These are phyloP conservation scores for Carabus problematicus DNA, from an alignment of 2,888 invertebrate species.

Conservation along the genomic window DNA sequence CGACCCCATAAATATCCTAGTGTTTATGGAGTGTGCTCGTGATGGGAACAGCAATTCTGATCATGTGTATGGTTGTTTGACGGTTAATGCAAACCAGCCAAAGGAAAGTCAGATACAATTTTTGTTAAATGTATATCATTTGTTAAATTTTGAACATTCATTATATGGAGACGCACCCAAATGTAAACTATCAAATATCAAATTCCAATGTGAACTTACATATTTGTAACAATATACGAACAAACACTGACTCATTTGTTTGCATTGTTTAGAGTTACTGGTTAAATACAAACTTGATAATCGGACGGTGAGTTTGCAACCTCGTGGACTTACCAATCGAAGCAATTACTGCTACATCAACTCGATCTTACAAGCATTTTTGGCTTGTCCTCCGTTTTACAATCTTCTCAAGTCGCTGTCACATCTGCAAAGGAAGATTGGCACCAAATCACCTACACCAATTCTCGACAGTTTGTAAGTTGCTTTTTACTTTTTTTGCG, in stretches of 20 bases:
- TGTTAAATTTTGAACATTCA: not conserved
- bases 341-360: conserved; percentile 98
- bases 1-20: conserved; percentile 2
- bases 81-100: not conserved
- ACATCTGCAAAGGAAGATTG: conserved; percentile 65
- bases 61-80: not conserved
- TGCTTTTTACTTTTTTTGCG: conserved; percentile 17
- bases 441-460: conserved; percentile 70
- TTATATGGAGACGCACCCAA: too few relatives aligned
- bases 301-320: conserved; percentile 79
- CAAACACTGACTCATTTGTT: not conserved
- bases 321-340: conserved; percentile 90
- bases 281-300: conserved; percentile 79
- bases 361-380: conserved; percentile 90
- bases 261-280: conserved; percentile 71
- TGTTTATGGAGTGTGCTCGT: not conserved
- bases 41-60: conserved; percentile 1
- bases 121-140: not conserved
- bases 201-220: too few relatives aligned
- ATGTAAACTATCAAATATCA: too few relatives aligned
- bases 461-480: conserved; percentile 93
- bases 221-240: not conserved
- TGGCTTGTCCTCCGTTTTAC: conserved; percentile 95
- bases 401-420: conserved; percentile 85
- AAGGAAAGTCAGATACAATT: conserved; percentile 4